Evolutionary conservation across 2,797 vertebrate species (phyloP).

Genomic region (Phalloptychus januarius): DNA sequence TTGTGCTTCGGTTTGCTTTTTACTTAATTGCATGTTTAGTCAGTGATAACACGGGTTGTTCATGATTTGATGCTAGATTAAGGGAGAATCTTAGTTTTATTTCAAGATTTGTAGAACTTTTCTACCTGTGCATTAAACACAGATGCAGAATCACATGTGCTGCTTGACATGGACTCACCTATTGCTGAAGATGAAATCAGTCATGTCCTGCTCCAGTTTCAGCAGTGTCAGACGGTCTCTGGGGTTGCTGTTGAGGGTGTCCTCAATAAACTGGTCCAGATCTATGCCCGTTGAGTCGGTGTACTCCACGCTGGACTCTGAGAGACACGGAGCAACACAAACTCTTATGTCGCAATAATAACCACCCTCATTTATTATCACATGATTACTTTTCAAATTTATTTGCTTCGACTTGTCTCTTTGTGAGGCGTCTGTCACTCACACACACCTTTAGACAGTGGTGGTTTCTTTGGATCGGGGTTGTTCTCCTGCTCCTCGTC

Average conservation of each 20-base stretch:
- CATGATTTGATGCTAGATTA: neutral
- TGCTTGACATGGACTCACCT: slow-evolving; percentile 81
- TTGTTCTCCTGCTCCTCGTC: slow-evolving; percentile 86
- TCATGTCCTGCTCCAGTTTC: slow-evolving; percentile 97
- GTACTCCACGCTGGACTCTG: slow-evolving; percentile 93
- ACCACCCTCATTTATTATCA: slow-evolving; percentile 23
- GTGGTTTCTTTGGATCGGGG: slow-evolving; percentile 84
- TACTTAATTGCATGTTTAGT: neutral
- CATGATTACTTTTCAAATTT: slow-evolving; percentile 52
- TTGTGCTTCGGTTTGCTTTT: neutral
- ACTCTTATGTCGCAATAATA: slow-evolving; percentile 46
- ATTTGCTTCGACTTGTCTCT: slow-evolving; percentile 37
- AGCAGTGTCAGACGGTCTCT: slow-evolving; percentile 95
- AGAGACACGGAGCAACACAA: slow-evolving; percentile 25
- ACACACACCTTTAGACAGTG: slow-evolving; percentile 89
- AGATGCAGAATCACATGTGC: slow-evolving; percentile 18
- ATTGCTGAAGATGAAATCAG: slow-evolving; percentile 93
- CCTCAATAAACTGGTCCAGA: slow-evolving; percentile 92
- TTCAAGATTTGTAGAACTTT: neutral
- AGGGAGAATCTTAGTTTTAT: neutral
- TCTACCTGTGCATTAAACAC: slow-evolving; percentile 3
- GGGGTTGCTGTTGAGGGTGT: slow-evolving; percentile 94
- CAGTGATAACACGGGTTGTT: neutral
- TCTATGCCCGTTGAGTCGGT: slow-evolving; percentile 96
- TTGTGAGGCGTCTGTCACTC: slow-evolving; percentile 55